Evolutionary conservation across 1,140 invertebrate species (phyloP).

Genomic region (Thaumatotibia leucotreta): DNA sequence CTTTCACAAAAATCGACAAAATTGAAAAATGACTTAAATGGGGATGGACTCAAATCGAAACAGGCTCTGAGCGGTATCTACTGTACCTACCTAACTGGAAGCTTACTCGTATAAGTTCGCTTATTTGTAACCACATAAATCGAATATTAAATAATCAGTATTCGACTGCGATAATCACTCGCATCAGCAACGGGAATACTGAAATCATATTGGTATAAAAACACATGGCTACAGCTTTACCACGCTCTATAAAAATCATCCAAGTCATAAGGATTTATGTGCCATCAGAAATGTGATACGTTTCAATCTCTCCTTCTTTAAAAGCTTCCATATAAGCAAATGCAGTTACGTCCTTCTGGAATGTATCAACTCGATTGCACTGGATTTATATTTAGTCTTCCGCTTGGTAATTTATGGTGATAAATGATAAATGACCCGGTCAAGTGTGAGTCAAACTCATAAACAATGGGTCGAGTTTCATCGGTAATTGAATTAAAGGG

Average conservation of each 20-base stretch:
- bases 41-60: too few species aligned
- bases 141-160: too few species aligned
- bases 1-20: too few species aligned
- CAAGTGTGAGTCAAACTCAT: background rate
- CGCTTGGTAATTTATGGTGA: background rate
- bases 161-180: background rate
- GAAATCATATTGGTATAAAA: background rate
- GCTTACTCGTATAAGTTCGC: too few species aligned
- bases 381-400: background rate
- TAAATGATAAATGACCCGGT: background rate
- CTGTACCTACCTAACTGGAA: too few species aligned
- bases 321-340: too few species aligned
- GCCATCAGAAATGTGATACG: background rate
- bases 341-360: background rate
- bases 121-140: too few species aligned
- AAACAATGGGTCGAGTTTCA: background rate
- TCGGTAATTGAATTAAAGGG: background rate
- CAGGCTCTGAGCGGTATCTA: too few species aligned
- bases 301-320: background rate
- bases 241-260: background rate
- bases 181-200: background rate
- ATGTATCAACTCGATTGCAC: background rate
- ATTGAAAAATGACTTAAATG: too few species aligned
- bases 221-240: constrained; percentile 1
- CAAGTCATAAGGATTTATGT: background rate